Conservation (phyloP, 1,140 invertebrate genomes). For the Apis cerana region DNA sequence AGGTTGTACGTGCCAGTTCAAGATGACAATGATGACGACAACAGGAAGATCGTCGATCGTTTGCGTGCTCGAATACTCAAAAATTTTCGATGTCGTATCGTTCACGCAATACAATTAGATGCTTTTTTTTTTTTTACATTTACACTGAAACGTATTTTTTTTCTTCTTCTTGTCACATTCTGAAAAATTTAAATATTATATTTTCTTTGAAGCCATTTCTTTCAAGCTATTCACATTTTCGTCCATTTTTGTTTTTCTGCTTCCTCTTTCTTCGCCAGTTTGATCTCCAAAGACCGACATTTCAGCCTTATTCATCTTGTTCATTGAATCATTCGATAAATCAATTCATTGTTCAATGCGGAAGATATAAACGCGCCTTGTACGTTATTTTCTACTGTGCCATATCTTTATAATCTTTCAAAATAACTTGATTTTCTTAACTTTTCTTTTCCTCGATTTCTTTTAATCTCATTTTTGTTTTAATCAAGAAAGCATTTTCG, state of each 20-base stretch:
- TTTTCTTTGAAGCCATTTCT: neutral
- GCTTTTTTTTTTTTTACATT: slow-evolving; percentile 2
- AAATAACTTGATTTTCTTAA: slow-evolving; percentile 22
- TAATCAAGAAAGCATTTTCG: slow-evolving; percentile 4
- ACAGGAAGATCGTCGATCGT: slow-evolving; percentile 56
- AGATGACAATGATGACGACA: slow-evolving; percentile 51
- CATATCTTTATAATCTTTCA: slow-evolving; percentile 52
- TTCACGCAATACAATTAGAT: slow-evolving; percentile 34
- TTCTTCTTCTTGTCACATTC: neutral
- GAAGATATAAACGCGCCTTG: neutral
- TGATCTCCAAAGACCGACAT: slow-evolving; percentile 68
- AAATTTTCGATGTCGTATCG: slow-evolving; percentile 42
- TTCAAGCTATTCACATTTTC: neutral
- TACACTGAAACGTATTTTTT: slow-evolving; percentile 1
- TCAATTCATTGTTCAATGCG: slow-evolving; percentile 33
- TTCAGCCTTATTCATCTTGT: neutral
- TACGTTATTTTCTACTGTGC: slow-evolving; percentile 60
- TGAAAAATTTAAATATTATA: neutral
- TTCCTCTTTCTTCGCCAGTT: slow-evolving; percentile 63
- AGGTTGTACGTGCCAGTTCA: slow-evolving; percentile 72
- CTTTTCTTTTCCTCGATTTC: neutral
- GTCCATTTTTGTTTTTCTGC: neutral
- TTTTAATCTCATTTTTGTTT: neutral
- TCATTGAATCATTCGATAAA: slow-evolving; percentile 16
- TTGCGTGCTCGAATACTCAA: slow-evolving; percentile 59